phyloP scores from a whole-genome alignment of 2,113 vertebrate genomes.

The Oreochromis niloticus region DNA sequence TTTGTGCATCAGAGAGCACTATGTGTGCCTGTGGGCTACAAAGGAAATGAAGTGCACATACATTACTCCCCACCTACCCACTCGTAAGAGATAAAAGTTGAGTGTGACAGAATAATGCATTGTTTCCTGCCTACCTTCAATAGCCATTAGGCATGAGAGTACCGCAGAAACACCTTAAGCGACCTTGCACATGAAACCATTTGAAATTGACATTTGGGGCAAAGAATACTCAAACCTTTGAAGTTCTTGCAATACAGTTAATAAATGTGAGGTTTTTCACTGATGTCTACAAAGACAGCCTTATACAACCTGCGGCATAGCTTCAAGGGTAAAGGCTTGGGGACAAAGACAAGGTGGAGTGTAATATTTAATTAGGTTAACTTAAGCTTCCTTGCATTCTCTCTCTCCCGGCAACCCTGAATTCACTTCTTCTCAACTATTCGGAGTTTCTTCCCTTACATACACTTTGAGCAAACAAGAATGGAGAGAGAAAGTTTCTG shows the following conservation, averaged over 20 bases:
- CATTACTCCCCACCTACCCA: neutral
- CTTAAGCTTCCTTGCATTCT: neutral
- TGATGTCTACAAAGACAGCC: conserved; percentile 44
- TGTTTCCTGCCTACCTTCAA: conserved; percentile 7
- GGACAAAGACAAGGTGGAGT: conserved; percentile 5
- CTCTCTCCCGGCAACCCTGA: neutral
- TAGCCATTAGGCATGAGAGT: conserved; percentile 28
- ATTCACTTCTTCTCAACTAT: neutral
- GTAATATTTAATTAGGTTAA: neutral
- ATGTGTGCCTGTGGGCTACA: conserved; percentile 1
- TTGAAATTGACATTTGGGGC: conserved; percentile 34
- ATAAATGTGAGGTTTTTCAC: conserved; percentile 36
- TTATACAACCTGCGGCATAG: conserved; percentile 20
- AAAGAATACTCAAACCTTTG: conserved; percentile 37
- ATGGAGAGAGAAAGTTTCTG: neutral
- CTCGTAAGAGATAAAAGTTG: conserved; percentile 14
- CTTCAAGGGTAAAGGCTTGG: conserved; percentile 21
- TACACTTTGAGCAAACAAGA: neutral
- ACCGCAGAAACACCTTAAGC: conserved; percentile 38
- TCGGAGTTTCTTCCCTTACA: neutral
- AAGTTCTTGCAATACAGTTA: conserved; percentile 42
- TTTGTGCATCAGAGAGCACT: neutral
- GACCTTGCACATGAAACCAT: conserved; percentile 16
- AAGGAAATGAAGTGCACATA: conserved; percentile 1
- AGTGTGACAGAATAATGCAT: conserved; percentile 4